phyloP scores from a whole-genome alignment of 35 echinoderm and acorn worm genomes.

The Amphiura filiformis region DNA sequence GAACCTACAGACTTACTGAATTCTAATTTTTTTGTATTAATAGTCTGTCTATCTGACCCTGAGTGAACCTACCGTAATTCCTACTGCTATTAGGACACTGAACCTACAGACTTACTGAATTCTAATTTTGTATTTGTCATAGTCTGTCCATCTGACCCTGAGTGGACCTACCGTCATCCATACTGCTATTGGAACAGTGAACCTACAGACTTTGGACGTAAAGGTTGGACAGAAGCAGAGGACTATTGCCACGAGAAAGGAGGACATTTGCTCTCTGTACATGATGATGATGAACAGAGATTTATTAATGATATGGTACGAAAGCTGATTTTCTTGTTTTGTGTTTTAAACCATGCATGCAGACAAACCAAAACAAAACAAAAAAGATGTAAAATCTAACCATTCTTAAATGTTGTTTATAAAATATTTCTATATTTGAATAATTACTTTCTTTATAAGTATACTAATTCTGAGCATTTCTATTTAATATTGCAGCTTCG shows the following conservation, averaged over 20 bases:
- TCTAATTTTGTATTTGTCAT: not conserved
- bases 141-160: conserved; percentile 23
- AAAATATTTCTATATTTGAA: too few species aligned
- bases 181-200: conserved; percentile 55
- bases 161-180: conserved; percentile 21
- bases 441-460: too few species aligned
- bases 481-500: not conserved
- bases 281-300: conserved; percentile 36
- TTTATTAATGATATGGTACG: conserved; percentile 36
- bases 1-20: too few species aligned
- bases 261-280: conserved; percentile 61
- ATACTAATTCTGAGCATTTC: too few species aligned
- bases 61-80: too few species aligned
- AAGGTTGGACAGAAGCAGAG: conserved; percentile 51
- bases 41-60: not conserved
- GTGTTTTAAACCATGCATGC: too few species aligned
- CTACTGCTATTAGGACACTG: too few species aligned
- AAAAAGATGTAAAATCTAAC: too few species aligned
- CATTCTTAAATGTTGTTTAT: too few species aligned
- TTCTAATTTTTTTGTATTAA: too few species aligned
- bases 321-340: not conserved
- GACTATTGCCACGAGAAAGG: conserved; percentile 52
- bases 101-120: too few species aligned
- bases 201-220: not conserved
- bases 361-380: too few species aligned